phyloP scores from a whole-genome alignment of 2,888 invertebrate species.

The Embidobia sp. region DNA sequence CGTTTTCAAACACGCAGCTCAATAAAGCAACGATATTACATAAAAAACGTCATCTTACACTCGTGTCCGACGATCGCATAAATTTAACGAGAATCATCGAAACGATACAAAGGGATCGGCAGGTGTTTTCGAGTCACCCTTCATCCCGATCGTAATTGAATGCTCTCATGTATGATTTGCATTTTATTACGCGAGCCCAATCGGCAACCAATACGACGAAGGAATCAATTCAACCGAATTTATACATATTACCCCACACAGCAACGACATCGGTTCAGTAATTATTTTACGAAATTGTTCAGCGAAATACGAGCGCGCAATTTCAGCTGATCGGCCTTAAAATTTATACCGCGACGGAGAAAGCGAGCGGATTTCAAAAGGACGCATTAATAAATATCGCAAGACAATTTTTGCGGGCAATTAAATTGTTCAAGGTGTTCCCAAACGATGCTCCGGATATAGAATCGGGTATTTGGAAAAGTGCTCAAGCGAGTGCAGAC shows the following conservation, averaged over 20 bases:
- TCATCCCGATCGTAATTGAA: conserved; percentile 56
- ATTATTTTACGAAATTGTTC: conserved; percentile 32
- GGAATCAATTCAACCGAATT: conserved; percentile 29
- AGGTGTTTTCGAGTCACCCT: conserved; percentile 60
- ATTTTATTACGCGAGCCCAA: conserved; percentile 50
- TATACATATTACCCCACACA: conserved; percentile 37
- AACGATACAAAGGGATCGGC: conserved; percentile 52
- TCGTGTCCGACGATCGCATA: conserved; percentile 38
- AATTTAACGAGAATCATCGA: conserved; percentile 36
- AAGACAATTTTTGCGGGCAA: no score
- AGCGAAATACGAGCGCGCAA: conserved; percentile 5
- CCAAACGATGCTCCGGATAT: no score
- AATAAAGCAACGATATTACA: no score
- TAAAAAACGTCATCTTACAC: conserved; percentile 24
- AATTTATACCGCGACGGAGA: conserved; percentile 23
- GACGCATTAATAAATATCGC: conserved; percentile 8
- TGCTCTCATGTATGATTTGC: conserved; percentile 59
- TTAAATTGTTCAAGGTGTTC: no score
- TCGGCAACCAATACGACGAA: conserved; percentile 42
- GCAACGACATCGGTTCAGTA: conserved; percentile 17
- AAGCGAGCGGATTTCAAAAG: conserved; percentile 13
- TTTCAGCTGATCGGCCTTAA: conserved; percentile 19
- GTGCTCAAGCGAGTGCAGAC: no score
- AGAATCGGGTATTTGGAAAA: no score
- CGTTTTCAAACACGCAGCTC: no score